phyloP scores from a whole-genome alignment of 2,888 invertebrate species.

The Diploptera punctata region DNA sequence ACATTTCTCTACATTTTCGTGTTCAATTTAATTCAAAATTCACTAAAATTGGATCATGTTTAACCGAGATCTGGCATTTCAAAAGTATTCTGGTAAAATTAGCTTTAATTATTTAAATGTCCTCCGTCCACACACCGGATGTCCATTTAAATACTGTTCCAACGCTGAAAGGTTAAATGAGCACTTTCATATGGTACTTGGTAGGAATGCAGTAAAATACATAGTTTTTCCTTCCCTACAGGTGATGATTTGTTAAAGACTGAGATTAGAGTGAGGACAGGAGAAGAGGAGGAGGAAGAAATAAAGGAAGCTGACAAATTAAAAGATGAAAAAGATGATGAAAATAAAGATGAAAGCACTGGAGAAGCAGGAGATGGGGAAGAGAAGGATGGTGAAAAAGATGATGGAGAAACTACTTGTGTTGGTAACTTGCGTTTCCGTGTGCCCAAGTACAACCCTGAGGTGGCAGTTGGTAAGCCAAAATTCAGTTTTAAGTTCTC shows the following conservation, averaged over 20 bases:
- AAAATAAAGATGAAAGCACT: slow-evolving; percentile 53
- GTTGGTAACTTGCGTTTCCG: slow-evolving; percentile 9
- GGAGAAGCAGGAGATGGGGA: slow-evolving; percentile 53
- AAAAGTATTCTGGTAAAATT: too few species aligned
- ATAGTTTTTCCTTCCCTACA: not conserved
- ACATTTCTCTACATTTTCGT: too few species aligned
- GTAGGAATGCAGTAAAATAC: not conserved
- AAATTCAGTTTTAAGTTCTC: not conserved
- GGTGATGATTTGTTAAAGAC: slow-evolving; percentile 37
- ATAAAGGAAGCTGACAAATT: slow-evolving; percentile 60
- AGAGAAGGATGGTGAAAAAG: slow-evolving; percentile 16
- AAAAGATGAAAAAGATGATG: slow-evolving; percentile 61
- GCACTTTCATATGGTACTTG: not conserved
- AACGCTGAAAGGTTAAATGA: not conserved
- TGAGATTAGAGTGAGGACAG: slow-evolving; percentile 37
- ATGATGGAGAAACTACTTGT: slow-evolving; percentile 1
- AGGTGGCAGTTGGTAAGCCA: slow-evolving; percentile 28
- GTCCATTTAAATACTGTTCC: too few species aligned
- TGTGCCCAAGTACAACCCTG: slow-evolving; percentile 32
- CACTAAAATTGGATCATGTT: not conserved
- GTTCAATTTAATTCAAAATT: too few species aligned
- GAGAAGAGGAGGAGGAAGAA: slow-evolving; percentile 56
- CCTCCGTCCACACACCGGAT: too few species aligned
- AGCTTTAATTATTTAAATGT: too few species aligned
- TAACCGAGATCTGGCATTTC: too few species aligned